Percentiles rank a stretch among this genome's conserved stretches.
Evolutionary conservation across 2,888 invertebrate genomes (phyloP).

Genomic region (Aplocera efformata): DNA sequence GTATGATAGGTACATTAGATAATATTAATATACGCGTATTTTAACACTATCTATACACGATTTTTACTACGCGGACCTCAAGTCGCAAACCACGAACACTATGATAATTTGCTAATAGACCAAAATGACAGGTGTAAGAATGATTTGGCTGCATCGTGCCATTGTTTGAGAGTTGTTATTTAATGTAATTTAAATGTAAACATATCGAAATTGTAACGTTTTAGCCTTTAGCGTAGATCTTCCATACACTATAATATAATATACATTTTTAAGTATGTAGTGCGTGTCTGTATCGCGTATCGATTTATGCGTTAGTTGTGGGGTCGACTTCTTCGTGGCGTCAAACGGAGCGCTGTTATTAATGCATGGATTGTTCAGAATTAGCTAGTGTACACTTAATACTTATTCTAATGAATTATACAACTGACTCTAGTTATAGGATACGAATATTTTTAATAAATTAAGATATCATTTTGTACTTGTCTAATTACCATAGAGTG

Average conservation of each 20-base stretch:
- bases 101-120: slow-evolving; percentile 46
- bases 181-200: slow-evolving; percentile 66
- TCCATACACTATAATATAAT: slow-evolving; percentile 57
- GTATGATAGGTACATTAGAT: slow-evolving; percentile 59
- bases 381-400: slow-evolving; percentile 57
- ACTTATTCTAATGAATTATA: slow-evolving; percentile 67
- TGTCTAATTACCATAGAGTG: slow-evolving; percentile 75
- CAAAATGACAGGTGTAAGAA: slow-evolving; percentile 37
- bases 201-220: slow-evolving; percentile 76
- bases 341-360: slow-evolving; percentile 44
- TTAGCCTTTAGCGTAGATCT: slow-evolving; percentile 79
- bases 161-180: slow-evolving; percentile 63
- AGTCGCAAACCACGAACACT: slow-evolving; percentile 14
- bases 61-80: slow-evolving; percentile 17
- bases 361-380: slow-evolving; percentile 52
- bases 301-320: slow-evolving; percentile 14
- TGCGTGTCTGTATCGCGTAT: slow-evolving; percentile 47
- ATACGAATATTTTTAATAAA: slow-evolving; percentile 69
- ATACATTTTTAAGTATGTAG: slow-evolving; percentile 49
- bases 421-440: slow-evolving; percentile 77
- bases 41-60: slow-evolving; percentile 22
- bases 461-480: slow-evolving; percentile 79
- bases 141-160: slow-evolving; percentile 67
- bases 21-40: slow-evolving; percentile 34
- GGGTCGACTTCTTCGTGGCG: slow-evolving; percentile 12